Conservation (phyloP, 1,140 invertebrate genomes). For the Lordiphosa collinella region DNA sequence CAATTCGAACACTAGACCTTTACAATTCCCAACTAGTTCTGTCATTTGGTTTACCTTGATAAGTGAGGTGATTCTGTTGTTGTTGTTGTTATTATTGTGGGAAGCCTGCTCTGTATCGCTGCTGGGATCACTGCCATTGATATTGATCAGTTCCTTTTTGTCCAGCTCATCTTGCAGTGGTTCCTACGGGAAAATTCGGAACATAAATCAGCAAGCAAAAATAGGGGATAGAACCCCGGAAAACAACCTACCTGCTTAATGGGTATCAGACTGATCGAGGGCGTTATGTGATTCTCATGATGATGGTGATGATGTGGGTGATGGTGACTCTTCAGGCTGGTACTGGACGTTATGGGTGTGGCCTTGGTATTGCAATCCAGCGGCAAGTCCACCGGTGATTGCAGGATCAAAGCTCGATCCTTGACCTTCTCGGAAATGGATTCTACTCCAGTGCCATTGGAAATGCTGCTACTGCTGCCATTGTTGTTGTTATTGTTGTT, state of each 20-base stretch:
- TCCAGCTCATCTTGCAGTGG: slow-evolving; percentile 37
- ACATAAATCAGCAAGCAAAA: neutral
- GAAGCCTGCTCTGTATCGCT: slow-evolving; percentile 65
- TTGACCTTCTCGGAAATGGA: slow-evolving; percentile 38
- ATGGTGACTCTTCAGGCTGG: slow-evolving; percentile 48
- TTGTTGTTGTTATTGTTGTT: slow-evolving; percentile 26
- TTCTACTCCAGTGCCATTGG: slow-evolving; percentile 33
- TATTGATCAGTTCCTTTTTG: slow-evolving; percentile 45
- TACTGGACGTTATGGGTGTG: slow-evolving; percentile 70
- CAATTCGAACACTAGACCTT: too few relatives aligned
- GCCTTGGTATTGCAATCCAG: slow-evolving; percentile 77
- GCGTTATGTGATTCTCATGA: slow-evolving; percentile 85
- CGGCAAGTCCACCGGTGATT: slow-evolving; percentile 61
- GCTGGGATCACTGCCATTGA: slow-evolving; percentile 53
- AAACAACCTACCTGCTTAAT: slow-evolving; percentile 86
- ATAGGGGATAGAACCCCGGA: too few relatives aligned
- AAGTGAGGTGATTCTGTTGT: slow-evolving; percentile 76
- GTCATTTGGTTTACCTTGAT: slow-evolving; percentile 61
- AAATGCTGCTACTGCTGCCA: slow-evolving; percentile 21
- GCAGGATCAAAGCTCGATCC: slow-evolving; percentile 56
- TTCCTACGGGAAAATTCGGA: slow-evolving; percentile 33
- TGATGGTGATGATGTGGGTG: slow-evolving; percentile 56
- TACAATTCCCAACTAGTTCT: neutral
- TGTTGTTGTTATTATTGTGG: slow-evolving; percentile 53
- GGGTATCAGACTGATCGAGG: slow-evolving; percentile 91